Percentiles rank a stretch among this genome's conserved stretches.
These are phyloP conservation scores for Ailurus styani DNA, from an alignment of 2,113 vertebrate genomes.

Conservation along the genomic window DNA sequence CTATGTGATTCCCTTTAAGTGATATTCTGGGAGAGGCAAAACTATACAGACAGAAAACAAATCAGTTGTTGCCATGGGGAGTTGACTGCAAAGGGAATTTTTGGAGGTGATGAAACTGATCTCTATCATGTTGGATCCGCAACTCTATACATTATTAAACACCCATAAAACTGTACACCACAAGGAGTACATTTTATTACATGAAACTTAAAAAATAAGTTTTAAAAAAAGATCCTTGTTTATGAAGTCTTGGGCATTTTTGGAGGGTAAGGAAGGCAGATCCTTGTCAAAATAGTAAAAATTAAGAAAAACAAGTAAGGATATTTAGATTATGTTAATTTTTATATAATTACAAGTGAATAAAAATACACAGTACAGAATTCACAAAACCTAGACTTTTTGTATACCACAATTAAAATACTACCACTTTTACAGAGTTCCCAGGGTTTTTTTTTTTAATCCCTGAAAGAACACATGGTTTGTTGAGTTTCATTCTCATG, in stretches of 20 bases:
- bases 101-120: neutral
- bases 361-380: neutral
- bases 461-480: neutral
- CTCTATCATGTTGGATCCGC: neutral
- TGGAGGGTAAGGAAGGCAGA: neutral
- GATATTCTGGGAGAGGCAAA: neutral
- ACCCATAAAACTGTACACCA: neutral
- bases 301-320: neutral
- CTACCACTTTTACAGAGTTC: neutral
- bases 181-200: neutral
- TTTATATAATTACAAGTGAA: neutral
- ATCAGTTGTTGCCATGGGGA: neutral
- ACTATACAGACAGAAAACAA: neutral
- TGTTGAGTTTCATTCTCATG: conserved; percentile 6
- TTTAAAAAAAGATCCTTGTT: neutral
- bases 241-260: neutral
- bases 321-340: neutral
- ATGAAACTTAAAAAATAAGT: neutral
- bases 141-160: neutral
- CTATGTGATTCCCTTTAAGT: neutral
- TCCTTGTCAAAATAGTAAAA: neutral
- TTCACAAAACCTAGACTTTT: neutral
- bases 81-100: neutral
- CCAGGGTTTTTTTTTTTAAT: neutral
- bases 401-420: neutral